Conservation (phyloP, 2,888 invertebrate species). For the Pyrochroa serraticornis region DNA sequence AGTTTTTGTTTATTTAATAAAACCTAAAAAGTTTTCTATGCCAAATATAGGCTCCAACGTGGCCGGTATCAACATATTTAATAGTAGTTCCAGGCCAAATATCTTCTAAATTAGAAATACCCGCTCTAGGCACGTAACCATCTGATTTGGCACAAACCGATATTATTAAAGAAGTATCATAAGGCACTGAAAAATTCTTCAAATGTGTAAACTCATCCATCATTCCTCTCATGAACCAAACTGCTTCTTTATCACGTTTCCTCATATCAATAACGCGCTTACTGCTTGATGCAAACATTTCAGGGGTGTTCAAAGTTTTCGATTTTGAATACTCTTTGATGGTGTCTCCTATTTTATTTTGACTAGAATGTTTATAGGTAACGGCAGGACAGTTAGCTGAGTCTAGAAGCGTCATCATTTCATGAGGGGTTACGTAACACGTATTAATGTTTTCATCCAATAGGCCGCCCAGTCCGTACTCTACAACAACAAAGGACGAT, state of each 20-base stretch:
- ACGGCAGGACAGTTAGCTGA: slow-evolving; percentile 40
- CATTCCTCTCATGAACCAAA: slow-evolving; percentile 94
- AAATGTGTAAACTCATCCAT: slow-evolving; percentile 99
- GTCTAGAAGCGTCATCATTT: slow-evolving; percentile 46
- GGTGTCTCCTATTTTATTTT: slow-evolving; percentile 17
- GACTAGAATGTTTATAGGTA: slow-evolving; percentile 38
- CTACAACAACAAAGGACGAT: slow-evolving; percentile 23
- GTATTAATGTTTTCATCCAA: slow-evolving; percentile 32
- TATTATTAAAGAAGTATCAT: slow-evolving; percentile 88
- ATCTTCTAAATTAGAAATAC: slow-evolving; percentile 80
- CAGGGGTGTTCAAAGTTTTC: slow-evolving; percentile 32
- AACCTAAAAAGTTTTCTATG: slow-evolving; percentile 89
- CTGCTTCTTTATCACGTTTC: slow-evolving; percentile 77
- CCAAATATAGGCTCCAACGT: slow-evolving; percentile 86
- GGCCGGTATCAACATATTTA: slow-evolving; percentile 86
- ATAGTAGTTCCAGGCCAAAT: slow-evolving; percentile 94
- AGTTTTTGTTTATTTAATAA: slow-evolving; percentile 4
- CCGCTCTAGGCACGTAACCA: slow-evolving; percentile 88
- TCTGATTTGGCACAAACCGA: slow-evolving; percentile 89
- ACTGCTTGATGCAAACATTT: slow-evolving; percentile 30
- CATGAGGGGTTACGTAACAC: slow-evolving; percentile 48
- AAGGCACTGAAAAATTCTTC: slow-evolving; percentile 86
- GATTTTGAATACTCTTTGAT: slow-evolving; percentile 29
- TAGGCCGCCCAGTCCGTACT: slow-evolving; percentile 30
- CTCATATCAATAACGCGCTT: slow-evolving; percentile 61